Conservation (phyloP, 1,140 invertebrate species). For the Condylostylus longicornis region DNA sequence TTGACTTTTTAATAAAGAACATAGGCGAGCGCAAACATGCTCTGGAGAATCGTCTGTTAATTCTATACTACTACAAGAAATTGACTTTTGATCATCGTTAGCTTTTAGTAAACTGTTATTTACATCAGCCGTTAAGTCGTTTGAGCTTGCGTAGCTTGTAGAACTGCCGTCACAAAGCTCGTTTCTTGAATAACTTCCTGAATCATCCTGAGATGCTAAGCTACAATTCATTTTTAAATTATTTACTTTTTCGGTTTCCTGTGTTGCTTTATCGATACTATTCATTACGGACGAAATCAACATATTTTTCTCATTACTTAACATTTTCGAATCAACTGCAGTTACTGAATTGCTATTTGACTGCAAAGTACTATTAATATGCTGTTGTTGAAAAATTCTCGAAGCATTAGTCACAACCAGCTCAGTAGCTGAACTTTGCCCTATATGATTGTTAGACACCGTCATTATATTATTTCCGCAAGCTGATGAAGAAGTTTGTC, state of each 20-base stretch:
- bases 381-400: conserved; percentile 1
- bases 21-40: conserved; percentile 53
- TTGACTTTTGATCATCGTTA: conserved; percentile 10
- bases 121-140: conserved; percentile 8
- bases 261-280: conserved; percentile 8
- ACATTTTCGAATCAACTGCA: not conserved
- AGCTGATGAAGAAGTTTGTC: not conserved
- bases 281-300: conserved; percentile 6
- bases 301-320: conserved; percentile 5
- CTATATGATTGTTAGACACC: no score
- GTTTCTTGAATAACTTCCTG: conserved; percentile 22
- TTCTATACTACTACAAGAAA: conserved; percentile 13
- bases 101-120: conserved; percentile 7
- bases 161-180: conserved; percentile 18
- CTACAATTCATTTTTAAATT: conserved; percentile 5
- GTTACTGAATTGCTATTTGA: not conserved
- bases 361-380: not conserved
- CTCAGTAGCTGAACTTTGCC: no score
- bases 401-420: not conserved
- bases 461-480: no score
- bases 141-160: conserved; percentile 8
- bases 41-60: conserved; percentile 10
- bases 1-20: conserved; percentile 56
- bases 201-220: conserved; percentile 16
- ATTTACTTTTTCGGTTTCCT: conserved; percentile 7